phyloP scores from a whole-genome alignment of 2,888 invertebrate genomes.

The Mimas tiliae region DNA sequence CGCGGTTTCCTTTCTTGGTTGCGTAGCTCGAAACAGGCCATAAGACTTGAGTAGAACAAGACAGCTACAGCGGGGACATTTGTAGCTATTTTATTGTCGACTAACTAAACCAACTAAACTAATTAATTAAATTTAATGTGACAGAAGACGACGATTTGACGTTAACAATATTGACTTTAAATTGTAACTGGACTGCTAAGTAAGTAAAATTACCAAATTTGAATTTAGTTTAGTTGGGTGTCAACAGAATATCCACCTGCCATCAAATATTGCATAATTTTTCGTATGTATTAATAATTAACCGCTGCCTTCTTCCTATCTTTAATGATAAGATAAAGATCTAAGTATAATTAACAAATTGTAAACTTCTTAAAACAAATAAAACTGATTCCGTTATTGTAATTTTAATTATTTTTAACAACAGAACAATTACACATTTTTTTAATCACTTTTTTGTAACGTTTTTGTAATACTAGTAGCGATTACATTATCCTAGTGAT shows the following conservation, averaged over 20 bases:
- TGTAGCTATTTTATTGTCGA: too few relatives aligned
- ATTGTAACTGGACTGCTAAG: too few relatives aligned
- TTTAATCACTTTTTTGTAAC: background rate
- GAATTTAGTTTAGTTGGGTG: too few relatives aligned
- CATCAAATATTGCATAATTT: background rate
- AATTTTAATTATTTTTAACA: background rate
- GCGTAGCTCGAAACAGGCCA: too few relatives aligned
- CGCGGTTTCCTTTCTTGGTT: too few relatives aligned
- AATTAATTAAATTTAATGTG: too few relatives aligned
- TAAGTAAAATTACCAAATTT: too few relatives aligned
- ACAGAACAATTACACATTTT: background rate
- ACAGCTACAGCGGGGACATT: too few relatives aligned
- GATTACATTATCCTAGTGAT: background rate
- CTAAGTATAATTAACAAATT: slow-evolving; percentile 10
- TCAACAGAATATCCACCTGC: background rate
- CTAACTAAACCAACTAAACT: too few relatives aligned
- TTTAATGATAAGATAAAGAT: background rate
- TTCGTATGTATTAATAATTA: background rate
- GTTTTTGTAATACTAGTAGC: background rate
- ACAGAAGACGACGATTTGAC: too few relatives aligned
- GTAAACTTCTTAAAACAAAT: slow-evolving; percentile 2
- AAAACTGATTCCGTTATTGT: background rate
- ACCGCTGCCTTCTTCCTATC: background rate
- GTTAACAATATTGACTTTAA: too few relatives aligned
- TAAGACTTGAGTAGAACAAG: too few relatives aligned